Evolutionary conservation across 2,113 vertebrate genomes (phyloP).

Genomic region (Ornithorhynchus anatinus): DNA sequence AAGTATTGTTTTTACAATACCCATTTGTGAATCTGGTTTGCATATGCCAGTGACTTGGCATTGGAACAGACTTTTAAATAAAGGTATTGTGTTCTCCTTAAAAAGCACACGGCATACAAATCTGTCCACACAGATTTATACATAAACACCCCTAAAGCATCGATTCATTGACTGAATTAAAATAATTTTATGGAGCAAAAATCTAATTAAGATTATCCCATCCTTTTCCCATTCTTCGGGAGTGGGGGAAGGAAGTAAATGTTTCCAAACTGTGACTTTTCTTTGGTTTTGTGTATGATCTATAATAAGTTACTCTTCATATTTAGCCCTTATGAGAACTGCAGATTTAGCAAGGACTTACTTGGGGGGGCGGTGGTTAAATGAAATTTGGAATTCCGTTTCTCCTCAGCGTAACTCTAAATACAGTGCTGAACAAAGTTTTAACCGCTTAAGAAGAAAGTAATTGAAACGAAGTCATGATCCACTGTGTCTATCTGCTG

Average conservation of each 20-base stretch:
- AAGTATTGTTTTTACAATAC: slow-evolving; percentile 56
- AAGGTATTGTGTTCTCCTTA: slow-evolving; percentile 59
- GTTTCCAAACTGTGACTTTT: slow-evolving; percentile 14
- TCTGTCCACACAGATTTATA: slow-evolving; percentile 62
- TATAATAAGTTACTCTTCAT: background rate
- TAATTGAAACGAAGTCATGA: too few species aligned
- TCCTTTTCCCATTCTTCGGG: slow-evolving; percentile 24
- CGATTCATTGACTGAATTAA: slow-evolving; percentile 64
- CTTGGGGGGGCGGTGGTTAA: too few species aligned
- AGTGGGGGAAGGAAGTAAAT: slow-evolving; percentile 14
- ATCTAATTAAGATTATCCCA: slow-evolving; percentile 57
- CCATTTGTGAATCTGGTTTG: slow-evolving; percentile 57
- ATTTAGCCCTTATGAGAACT: background rate
- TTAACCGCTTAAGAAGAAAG: too few species aligned
- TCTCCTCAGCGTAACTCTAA: too few species aligned
- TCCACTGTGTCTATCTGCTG: too few species aligned
- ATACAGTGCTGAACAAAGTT: too few species aligned
- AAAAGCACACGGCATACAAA: slow-evolving; percentile 57
- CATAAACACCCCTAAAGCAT: slow-evolving; percentile 62
- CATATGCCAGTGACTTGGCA: slow-evolving; percentile 62
- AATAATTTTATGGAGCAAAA: slow-evolving; percentile 60
- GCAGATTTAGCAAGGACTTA: too few species aligned
- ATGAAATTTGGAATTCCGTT: too few species aligned
- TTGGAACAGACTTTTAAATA: slow-evolving; percentile 57
- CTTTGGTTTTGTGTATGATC: slow-evolving; percentile 9